These are phyloP conservation scores for Thera britannica DNA, from an alignment of 2,888 invertebrate species.

Conservation along the genomic window DNA sequence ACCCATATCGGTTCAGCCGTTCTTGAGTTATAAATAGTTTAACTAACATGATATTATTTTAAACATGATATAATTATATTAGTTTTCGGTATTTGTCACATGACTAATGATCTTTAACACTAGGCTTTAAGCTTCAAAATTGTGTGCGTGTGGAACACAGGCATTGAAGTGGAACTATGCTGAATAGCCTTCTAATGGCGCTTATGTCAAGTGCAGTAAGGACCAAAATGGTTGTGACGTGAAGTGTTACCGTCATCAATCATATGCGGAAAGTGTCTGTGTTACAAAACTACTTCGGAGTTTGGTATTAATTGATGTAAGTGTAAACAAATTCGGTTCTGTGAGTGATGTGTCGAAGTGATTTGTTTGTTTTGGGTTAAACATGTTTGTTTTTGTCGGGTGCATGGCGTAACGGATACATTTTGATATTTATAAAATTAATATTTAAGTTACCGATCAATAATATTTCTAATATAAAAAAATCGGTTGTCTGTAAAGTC, in stretches of 20 bases:
- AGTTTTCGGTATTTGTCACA: background rate
- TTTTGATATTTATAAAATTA: no score
- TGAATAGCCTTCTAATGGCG: background rate
- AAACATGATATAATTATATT: background rate
- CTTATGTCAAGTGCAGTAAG: slow-evolving; percentile 18
- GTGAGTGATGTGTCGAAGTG: slow-evolving; percentile 43
- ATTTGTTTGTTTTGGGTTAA: slow-evolving; percentile 20
- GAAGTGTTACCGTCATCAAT: slow-evolving; percentile 54
- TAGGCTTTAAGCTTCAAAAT: background rate
- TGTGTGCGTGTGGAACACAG: background rate
- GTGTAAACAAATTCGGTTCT: slow-evolving; percentile 60
- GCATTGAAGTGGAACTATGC: background rate
- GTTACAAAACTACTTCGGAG: slow-evolving; percentile 58
- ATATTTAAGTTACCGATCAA: no score
- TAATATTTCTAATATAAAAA: no score
- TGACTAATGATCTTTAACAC: background rate
- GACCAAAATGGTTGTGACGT: slow-evolving; percentile 27
- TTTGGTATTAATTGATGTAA: slow-evolving; percentile 48
- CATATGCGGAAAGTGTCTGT: slow-evolving; percentile 61
- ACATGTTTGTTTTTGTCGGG: background rate
- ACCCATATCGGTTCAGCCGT: no score
- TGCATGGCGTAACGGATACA: background rate
- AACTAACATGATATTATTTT: no score
- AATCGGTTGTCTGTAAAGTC: no score
- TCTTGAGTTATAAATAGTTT: no score